Base-by-base conservation (phyloP, 2,888 invertebrate genomes). In the Dascillus cervinus region DNA sequence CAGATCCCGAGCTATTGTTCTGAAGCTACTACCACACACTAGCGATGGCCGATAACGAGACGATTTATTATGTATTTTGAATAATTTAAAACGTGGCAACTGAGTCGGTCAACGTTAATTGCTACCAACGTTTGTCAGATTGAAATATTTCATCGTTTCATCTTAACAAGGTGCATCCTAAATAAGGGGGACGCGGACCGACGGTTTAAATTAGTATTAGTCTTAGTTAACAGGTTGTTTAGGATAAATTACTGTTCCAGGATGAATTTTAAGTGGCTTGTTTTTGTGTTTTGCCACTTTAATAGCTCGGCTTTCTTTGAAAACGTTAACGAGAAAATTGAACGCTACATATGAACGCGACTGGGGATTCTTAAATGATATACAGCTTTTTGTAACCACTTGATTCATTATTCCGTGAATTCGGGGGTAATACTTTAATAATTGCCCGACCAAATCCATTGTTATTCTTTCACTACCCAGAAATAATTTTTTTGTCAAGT, bases 41-140 rank as follows among this genome's bases (percentile, higher is more conserved):
- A 51, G 52, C n/a, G n/a, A 53, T 54, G 45, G 43, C 29, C 48
- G 56, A 56, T 57, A 56, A 49, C 43, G 26, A 37, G 21, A 46
- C 42, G 49, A 57, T 58, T 56, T 58, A 58, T 52, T 49, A 48
- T 45, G 43, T 37, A 52, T 54, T 53, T 50, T 48, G 53, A 51
- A 53, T 53, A 50, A 53, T 55, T 53, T 50, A 47, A 45, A 46
- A 46, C 46, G 48, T 47, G 47, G 45, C 46, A 49, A 49, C 43
- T 48, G 37, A 41, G 46, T 46, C 46, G 32, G 50, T 36, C 34
- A 44, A 38, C 39, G 48, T 52, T 53, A 50, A 50, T 50, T 50
- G 51, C 50, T 45, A 45, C 50, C 45, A 44, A 49, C 47, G 40
- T 43, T n/a, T 37, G 44, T 37, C 30, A 40, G 44, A 43, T 41